Base-by-base conservation (phyloP, 2,888 invertebrate genomes). In the Microctonus aethiopoides region DNA sequence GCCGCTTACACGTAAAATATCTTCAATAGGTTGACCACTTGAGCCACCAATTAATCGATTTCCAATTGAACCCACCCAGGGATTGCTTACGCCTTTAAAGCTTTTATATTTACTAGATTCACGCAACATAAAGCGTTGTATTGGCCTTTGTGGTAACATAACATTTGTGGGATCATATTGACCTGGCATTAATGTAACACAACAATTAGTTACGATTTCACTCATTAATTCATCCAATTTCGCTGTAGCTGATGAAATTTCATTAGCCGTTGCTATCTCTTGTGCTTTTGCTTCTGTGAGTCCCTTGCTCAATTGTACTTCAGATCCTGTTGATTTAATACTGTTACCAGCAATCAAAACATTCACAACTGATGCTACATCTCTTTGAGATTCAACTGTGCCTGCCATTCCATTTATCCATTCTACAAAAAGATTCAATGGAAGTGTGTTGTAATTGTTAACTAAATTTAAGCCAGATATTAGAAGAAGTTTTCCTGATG, bases 101-200 rank as follows among this genome's bases (percentile, higher is more conserved):
- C 92, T 93, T 76, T 91, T 90, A 39, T 74, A 81, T 80, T 75
- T 79, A 69, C 76, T 77, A 3, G 85, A 80, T 73, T 81, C 78
- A 13, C 81, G 80, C 41, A 86, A 68, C 68, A 84, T 75, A 66
- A 96, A 97, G 72, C 91, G 92, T 87, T 98, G 97, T 72, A 99
- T 91, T 5, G 96, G 95, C 85, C 94, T 96, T 84, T 99, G 99
- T 0, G 99, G 99, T 78, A 98, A 86, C 90, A 96, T 93, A 76
- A 92, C 91, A 82, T 95, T 96, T 0, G 95, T 90, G 0, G 97
- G 97, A 87, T 97, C 97, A 83, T 91, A 91, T 81, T 95, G 93
- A 0, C 98, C 98, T 0, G 98, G 96, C 95, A 99, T 96, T 20
- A 99, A 81, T 84, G 97, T 97, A 2, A 98, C 90, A 86, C 68